These are phyloP conservation scores for Lamellibrachia columna DNA, from an alignment of 2,888 invertebrate species.

Conservation along the genomic window DNA sequence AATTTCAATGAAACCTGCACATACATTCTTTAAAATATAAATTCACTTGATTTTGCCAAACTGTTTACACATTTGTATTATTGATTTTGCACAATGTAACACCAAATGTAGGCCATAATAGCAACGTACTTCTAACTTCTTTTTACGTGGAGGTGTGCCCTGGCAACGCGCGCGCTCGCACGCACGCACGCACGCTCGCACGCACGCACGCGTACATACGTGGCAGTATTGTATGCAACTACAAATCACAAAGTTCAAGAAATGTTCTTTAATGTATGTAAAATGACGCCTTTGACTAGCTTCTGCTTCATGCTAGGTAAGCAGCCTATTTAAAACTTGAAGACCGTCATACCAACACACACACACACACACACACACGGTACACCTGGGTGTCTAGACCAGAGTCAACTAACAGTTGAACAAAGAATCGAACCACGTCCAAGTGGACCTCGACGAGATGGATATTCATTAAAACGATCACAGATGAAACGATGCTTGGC, in stretches of 20 bases:
- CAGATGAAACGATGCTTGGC: background rate
- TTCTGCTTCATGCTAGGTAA: background rate
- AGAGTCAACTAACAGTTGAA: background rate
- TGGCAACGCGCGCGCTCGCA: background rate
- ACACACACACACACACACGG: background rate
- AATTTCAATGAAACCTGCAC: background rate
- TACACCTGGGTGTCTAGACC: background rate
- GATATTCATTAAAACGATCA: background rate
- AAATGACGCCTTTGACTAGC: constrained; percentile 11
- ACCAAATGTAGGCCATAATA: too few species aligned
- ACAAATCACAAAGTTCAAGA: background rate
- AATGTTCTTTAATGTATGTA: constrained; percentile 13
- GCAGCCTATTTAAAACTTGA: background rate
- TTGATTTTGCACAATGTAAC: background rate
- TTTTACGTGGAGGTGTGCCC: background rate
- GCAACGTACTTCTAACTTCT: background rate
- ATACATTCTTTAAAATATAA: background rate
- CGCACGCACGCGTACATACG: background rate
- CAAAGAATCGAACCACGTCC: background rate
- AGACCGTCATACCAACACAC: background rate
- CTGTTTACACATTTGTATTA: background rate
- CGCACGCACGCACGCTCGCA: background rate
- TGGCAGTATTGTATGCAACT: background rate
- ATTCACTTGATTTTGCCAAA: too few species aligned
- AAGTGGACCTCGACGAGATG: background rate